Conservation (phyloP, 2,113 vertebrate species). For the Cynoglossus semilaevis region DNA sequence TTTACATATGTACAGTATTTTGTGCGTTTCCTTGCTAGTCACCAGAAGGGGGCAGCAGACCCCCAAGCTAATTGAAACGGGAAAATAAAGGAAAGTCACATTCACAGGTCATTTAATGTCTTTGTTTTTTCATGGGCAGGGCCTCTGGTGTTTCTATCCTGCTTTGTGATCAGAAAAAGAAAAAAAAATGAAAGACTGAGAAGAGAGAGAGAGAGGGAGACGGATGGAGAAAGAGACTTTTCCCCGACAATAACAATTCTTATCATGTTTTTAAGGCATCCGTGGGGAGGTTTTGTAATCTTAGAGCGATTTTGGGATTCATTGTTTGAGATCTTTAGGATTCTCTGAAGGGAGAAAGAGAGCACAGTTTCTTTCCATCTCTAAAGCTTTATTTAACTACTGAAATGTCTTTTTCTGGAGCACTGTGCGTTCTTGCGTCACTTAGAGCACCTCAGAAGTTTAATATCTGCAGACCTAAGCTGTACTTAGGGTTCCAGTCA, state of each 20-base stretch:
- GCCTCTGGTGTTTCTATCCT: slow-evolving; percentile 58
- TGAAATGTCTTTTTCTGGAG: slow-evolving; percentile 18
- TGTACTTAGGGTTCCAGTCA: slow-evolving; percentile 36
- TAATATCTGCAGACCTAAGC: slow-evolving; percentile 48
- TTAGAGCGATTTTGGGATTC: slow-evolving; percentile 47
- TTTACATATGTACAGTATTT: background rate
- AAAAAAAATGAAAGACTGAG: no score
- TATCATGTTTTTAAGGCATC: slow-evolving; percentile 45
- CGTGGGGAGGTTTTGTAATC: slow-evolving; percentile 28
- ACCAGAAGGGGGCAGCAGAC: slow-evolving; percentile 73
- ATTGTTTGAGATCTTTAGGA: slow-evolving; percentile 39
- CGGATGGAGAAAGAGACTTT: slow-evolving; percentile 5
- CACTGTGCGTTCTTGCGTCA: slow-evolving; percentile 29
- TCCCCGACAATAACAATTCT: slow-evolving; percentile 46
- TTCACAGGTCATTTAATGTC: slow-evolving; percentile 76
- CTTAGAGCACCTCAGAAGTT: slow-evolving; percentile 26
- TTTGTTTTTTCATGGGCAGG: slow-evolving; percentile 72
- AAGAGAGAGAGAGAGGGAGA: background rate
- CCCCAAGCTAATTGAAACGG: slow-evolving; percentile 48
- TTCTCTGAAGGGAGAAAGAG: slow-evolving; percentile 3
- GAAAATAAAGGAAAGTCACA: slow-evolving; percentile 65
- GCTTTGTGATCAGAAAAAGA: slow-evolving; percentile 30
- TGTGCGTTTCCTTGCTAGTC: background rate
- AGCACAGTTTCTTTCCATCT: background rate
- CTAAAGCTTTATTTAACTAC: slow-evolving; percentile 20